Conservation (phyloP, 2,797 vertebrate species). For the Premnoplex brunnescens region DNA sequence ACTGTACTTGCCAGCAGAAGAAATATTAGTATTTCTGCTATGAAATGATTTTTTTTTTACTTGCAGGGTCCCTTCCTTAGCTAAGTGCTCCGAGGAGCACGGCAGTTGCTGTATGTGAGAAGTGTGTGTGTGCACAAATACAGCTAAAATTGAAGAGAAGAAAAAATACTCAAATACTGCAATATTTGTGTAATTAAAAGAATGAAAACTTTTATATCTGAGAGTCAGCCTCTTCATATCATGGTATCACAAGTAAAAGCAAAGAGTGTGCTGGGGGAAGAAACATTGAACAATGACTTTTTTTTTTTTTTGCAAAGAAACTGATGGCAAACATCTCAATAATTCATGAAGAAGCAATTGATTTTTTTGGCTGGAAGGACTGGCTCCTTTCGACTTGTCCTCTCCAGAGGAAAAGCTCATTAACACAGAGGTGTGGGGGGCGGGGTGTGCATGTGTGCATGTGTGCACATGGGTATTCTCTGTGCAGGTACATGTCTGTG, state of each 20-base stretch:
- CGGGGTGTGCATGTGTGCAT: background rate
- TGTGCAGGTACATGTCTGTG: background rate
- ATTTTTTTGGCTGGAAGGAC: constrained; percentile 72
- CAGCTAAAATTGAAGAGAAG: background rate
- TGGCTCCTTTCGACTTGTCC: constrained; percentile 61
- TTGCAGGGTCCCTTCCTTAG: constrained; percentile 15
- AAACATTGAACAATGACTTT: constrained; percentile 37
- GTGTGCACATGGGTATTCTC: background rate
- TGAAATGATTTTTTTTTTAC: constrained; percentile 11
- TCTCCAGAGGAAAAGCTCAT: constrained; percentile 67
- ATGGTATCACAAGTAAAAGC: constrained; percentile 35
- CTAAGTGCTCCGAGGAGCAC: background rate
- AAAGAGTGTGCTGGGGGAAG: background rate
- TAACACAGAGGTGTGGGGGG: constrained; percentile 45
- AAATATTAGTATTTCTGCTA: constrained; percentile 68
- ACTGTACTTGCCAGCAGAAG: constrained; percentile 54
- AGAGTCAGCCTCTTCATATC: constrained; percentile 23
- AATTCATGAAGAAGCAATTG: constrained; percentile 87
- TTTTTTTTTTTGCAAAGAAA: constrained; percentile 64
- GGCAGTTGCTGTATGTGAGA: background rate
- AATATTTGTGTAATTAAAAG: background rate
- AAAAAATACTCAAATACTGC: background rate
- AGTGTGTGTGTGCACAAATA: background rate
- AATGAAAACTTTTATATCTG: background rate
- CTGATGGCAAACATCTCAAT: constrained; percentile 89